Conservation (phyloP, 2,888 invertebrate species). For the Aelia acuminata region DNA sequence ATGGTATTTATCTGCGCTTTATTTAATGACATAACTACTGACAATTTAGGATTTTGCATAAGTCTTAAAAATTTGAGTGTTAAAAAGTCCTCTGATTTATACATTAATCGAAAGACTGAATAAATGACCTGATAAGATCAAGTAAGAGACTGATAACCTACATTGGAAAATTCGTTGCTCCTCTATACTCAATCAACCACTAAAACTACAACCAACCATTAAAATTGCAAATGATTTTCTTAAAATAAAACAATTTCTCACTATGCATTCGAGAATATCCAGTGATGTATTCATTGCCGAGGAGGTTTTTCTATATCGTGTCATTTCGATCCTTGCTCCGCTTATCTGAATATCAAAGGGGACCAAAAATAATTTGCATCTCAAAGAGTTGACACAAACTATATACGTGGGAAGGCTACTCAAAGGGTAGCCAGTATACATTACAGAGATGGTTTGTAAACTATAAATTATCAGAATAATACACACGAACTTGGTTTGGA, state of each 20-base stretch:
- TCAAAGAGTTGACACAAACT: slow-evolving; percentile 40
- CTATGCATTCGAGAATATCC: no score
- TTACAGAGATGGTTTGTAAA: neutral
- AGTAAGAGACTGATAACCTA: no score
- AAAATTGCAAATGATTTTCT: neutral
- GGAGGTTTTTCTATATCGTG: neutral
- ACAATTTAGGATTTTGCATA: no score
- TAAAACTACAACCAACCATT: no score
- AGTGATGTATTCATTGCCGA: neutral
- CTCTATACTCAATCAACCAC: no score
- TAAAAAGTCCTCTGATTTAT: no score
- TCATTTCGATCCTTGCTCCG: slow-evolving; percentile 10
- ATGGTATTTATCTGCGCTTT: no score
- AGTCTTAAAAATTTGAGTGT: no score
- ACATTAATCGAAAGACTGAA: no score
- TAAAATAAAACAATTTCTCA: neutral
- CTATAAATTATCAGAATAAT: neutral
- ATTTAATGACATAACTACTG: no score
- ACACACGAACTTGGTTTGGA: neutral
- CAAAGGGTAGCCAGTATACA: neutral
- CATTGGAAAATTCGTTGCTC: no score
- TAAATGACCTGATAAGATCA: no score
- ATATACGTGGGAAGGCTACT: neutral
- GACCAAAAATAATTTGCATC: slow-evolving; percentile 43
- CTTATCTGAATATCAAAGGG: slow-evolving; percentile 24